Evolutionary conservation across 2,888 invertebrate genomes (phyloP).

Genomic region (Endotricha flammealis): DNA sequence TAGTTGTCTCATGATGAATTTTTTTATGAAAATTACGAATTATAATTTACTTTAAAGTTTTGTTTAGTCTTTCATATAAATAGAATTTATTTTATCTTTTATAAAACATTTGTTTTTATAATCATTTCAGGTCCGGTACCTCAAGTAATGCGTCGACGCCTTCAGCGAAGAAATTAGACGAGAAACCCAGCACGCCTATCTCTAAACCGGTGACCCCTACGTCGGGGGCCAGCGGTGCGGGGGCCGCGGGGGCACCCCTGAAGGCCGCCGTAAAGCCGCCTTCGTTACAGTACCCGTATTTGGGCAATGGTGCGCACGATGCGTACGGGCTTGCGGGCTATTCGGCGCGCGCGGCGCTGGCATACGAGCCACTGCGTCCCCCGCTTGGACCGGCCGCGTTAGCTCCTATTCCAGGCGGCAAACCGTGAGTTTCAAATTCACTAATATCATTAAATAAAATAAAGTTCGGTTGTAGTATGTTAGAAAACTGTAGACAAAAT

Average conservation of each 20-base stretch:
- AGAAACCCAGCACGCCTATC: constrained; percentile 93
- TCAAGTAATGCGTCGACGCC: constrained; percentile 95
- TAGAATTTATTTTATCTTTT: too few species aligned
- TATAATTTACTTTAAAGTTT: too few species aligned
- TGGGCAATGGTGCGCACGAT: constrained; percentile 70
- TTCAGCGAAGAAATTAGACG: constrained; percentile 91
- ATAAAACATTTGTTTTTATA: too few species aligned
- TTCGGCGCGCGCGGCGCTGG: constrained; percentile 69
- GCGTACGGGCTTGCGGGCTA: constrained; percentile 72
- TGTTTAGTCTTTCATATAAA: too few species aligned
- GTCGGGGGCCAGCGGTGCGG: constrained; percentile 79
- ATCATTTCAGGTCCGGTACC: constrained; percentile 84
- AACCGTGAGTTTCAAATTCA: constrained; percentile 84
- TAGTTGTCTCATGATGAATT: too few species aligned
- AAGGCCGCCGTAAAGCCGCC: constrained; percentile 80
- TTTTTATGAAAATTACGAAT: too few species aligned
- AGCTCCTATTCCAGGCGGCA: constrained; percentile 87
- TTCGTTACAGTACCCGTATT: constrained; percentile 81
- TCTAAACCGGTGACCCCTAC: constrained; percentile 94
- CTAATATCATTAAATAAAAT: constrained; percentile 5
- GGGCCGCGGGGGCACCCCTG: constrained; percentile 75
- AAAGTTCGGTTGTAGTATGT: too few species aligned
- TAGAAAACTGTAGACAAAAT: too few species aligned
- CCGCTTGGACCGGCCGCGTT: constrained; percentile 77
- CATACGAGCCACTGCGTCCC: constrained; percentile 70